A percentile compares a stretch with the other conserved stretches of the same genome.
Evolutionary conservation across 1,140 invertebrate genomes (phyloP).

Genomic region (Zaprionus inermis): DNA sequence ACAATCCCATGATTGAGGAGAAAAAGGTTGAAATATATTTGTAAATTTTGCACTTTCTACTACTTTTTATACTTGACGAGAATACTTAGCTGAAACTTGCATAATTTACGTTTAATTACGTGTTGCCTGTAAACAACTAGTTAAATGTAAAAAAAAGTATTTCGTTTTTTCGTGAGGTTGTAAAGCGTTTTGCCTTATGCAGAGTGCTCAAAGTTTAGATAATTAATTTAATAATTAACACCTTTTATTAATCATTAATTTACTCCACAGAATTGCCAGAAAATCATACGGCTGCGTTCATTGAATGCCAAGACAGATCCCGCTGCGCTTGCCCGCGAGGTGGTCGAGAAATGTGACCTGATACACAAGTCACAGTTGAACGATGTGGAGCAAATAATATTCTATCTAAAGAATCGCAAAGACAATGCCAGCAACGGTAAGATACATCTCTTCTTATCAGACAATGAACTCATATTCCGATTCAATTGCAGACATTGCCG

Average conservation of each 20-base stretch:
- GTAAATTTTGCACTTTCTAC: background rate
- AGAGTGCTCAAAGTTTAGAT: too few species aligned
- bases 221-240: too few species aligned
- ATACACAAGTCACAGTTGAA: constrained; percentile 93
- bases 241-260: background rate
- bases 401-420: constrained; percentile 94
- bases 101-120: background rate
- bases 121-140: background rate
- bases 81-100: background rate
- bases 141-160: background rate
- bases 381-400: constrained; percentile 96
- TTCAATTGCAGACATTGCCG: constrained; percentile 60
- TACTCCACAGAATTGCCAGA: constrained; percentile 89
- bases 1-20: constrained; percentile 93
- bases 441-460: background rate
- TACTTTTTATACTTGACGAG: background rate
- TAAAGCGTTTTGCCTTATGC: too few species aligned
- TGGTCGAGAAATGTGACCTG: constrained; percentile 94
- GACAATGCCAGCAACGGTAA: constrained; percentile 83
- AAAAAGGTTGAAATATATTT: constrained; percentile 87
- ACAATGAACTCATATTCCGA: background rate
- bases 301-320: constrained; percentile 93
- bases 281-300: constrained; percentile 93
- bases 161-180: too few species aligned
- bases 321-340: constrained; percentile 91